Evolutionary conservation across 2,888 invertebrate species (phyloP), one percentile per base, ranked within the genome.

Genomic region (Phoenoteleia sp.): DNA sequence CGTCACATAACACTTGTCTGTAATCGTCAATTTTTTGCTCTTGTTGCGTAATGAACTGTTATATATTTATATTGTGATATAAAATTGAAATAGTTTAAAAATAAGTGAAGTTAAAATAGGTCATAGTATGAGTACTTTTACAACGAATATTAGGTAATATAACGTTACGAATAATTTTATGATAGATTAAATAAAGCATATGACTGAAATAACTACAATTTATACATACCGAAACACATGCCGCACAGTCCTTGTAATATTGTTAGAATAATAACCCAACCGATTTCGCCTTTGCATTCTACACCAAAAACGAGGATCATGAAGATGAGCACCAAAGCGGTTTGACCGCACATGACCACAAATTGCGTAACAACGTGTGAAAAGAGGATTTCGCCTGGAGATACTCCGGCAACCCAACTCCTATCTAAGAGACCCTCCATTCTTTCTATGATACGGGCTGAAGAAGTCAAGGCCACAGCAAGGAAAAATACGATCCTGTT

Each of bases 181-280:
- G n/a, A n/a, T n/a, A n/a, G n/a, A n/a, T n/a, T n/a, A n/a, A n/a
- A n/a, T n/a, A n/a, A n/a, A n/a, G n/a, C n/a, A n/a, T n/a, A n/a
- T n/a, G n/a, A n/a, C n/a, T n/a, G n/a, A n/a, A n/a, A n/a, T n/a
- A n/a, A n/a, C n/a, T n/a, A n/a, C n/a, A n/a, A n/a, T n/a, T n/a
- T n/a, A 25, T 62, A 21, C 94, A 93, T 91, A 95, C 99, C 99
- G 94, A 98, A 98, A 92, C 98, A 98, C 99, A 99, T 99, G 89
- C 99, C 99, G 93, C 98, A 98, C 42, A 98, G 95, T 87, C 97
- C 99, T 94, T 99, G 98, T 85, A 98, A 94, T 87, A 99, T 95
- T 0, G 98, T 98, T 33, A 99, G 94, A 87, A 97, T 94, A 85
- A 99, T 95, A 15, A 99, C 98, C 94, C 97, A 97, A 67, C 96